Evolutionary conservation across 2,797 vertebrate species (phyloP), one percentile per base, ranked within the genome.

Genomic region (Coregonus sp.): DNA sequence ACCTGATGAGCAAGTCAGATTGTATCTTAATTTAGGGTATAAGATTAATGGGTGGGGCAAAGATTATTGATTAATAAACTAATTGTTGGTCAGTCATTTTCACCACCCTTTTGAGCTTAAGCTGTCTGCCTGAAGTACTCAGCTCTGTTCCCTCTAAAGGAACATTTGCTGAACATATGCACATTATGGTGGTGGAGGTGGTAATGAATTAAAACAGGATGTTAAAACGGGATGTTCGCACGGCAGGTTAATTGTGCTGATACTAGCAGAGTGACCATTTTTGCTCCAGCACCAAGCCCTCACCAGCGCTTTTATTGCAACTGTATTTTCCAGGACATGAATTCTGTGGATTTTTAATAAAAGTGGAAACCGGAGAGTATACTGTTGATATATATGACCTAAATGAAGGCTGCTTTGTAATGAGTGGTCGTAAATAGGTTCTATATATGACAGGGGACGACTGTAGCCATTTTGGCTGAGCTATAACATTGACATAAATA

Each of bases 261-360:
- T 90, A 90, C 82, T 86, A 87, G 72, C 25, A 83, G 61, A 35
- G 69, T 69, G 70, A 86, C 87, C 91, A 91, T 92, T 93, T 91
- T 90, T 88, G 79, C 86, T 4, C 73, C 31, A 5, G 18, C 68
- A 31, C 25, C 40, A 74, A 75, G 82, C 69, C 81, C 82, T 18
- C 65, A n/a, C 82, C 73, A 74, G 79, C 5, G 67, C 35, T 90
- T 92, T 92, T 92, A 92, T 87, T 82, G 79, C 79, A 4, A 81
- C 85, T 86, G 85, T 86, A 90, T 91, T 92, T 92, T 92, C 91
- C 89, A 81, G 87, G 69, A 88, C 86, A 87, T 88, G 90, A 91
- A 91, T 69, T 69, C 37, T 50, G 68, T 47, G 68, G 68, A 70
- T 70, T 50, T 40, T 70, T 70, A 12, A 70, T 47, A 47, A 20